phyloP scores from a whole-genome alignment of 2,888 invertebrate species.

The Oscheius sp. region DNA sequence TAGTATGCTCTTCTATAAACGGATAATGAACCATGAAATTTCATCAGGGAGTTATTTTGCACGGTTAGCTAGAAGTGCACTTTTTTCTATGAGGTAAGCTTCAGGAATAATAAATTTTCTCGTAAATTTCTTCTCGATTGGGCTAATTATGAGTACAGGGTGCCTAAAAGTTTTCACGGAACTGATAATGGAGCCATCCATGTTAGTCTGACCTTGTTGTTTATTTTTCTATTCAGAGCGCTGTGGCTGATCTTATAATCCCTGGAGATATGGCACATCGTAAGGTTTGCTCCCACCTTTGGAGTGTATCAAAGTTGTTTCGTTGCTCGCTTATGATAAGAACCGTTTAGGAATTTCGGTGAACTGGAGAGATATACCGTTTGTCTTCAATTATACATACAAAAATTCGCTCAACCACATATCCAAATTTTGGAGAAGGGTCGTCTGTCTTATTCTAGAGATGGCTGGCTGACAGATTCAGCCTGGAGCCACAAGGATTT shows the following conservation, averaged over 20 bases:
- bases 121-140: slow-evolving; percentile 45
- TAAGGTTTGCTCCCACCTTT: slow-evolving; percentile 30
- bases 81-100: no score
- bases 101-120: slow-evolving; percentile 42
- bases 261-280: slow-evolving; percentile 16
- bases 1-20: slow-evolving; percentile 61
- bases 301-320: slow-evolving; percentile 35
- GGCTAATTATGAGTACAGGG: slow-evolving; percentile 47
- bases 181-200: slow-evolving; percentile 58
- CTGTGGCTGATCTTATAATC: slow-evolving; percentile 41
- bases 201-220: no score
- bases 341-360: slow-evolving; percentile 37
- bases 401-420: slow-evolving; percentile 26
- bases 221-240: no score
- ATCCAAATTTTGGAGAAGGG: slow-evolving; percentile 51
- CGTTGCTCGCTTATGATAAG: no score
- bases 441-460: slow-evolving; percentile 50
- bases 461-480: slow-evolving; percentile 58
- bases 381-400: slow-evolving; percentile 57
- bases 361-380: slow-evolving; percentile 55
- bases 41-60: slow-evolving; percentile 66
- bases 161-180: slow-evolving; percentile 54
- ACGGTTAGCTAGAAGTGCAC: slow-evolving; percentile 19
- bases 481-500: slow-evolving; percentile 53
- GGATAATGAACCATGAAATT: slow-evolving; percentile 69